A percentile compares a stretch with the other conserved stretches of the same genome.
These are phyloP conservation scores for Pseudomyrmex pallidus DNA, from an alignment of 1,140 invertebrate genomes.

Conservation along the genomic window DNA sequence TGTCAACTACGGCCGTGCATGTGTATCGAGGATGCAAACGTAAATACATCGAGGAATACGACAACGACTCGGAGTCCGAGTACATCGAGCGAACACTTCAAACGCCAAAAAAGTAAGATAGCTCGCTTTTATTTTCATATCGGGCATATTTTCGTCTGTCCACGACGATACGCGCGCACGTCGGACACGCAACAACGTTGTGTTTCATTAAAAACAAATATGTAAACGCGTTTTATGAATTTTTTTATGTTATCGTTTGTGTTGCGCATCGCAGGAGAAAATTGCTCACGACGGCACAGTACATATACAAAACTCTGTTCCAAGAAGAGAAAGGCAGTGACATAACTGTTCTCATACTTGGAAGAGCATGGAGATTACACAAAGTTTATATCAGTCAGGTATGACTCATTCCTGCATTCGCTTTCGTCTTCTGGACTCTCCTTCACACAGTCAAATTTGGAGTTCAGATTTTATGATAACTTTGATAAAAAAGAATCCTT, in stretches of 20 bases:
- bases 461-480: conserved; percentile 9
- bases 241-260: not conserved
- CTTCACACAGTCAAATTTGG: not conserved
- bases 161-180: too few species aligned
- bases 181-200: too few species aligned
- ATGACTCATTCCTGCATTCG: conserved; percentile 50
- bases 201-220: too few species aligned
- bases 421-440: not conserved
- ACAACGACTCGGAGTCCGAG: conserved; percentile 80
- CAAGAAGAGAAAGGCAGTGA: conserved; percentile 92
- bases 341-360: conserved; percentile 90
- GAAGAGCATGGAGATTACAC: conserved; percentile 91
- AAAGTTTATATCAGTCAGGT: conserved; percentile 92
- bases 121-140: not conserved
- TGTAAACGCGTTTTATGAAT: too few species aligned
- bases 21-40: conserved; percentile 82
- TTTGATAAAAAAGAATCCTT: too few species aligned
- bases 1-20: conserved; percentile 81
- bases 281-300: conserved; percentile 90
- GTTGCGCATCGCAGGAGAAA: conserved; percentile 87
- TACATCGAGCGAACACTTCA: conserved; percentile 83
- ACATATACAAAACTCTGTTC: conserved; percentile 93
- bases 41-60: conserved; percentile 83
- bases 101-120: conserved; percentile 82
- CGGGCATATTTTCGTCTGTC: not conserved